Evolutionary conservation across 1,140 invertebrate genomes (phyloP).

Genomic region (Mya arenaria): DNA sequence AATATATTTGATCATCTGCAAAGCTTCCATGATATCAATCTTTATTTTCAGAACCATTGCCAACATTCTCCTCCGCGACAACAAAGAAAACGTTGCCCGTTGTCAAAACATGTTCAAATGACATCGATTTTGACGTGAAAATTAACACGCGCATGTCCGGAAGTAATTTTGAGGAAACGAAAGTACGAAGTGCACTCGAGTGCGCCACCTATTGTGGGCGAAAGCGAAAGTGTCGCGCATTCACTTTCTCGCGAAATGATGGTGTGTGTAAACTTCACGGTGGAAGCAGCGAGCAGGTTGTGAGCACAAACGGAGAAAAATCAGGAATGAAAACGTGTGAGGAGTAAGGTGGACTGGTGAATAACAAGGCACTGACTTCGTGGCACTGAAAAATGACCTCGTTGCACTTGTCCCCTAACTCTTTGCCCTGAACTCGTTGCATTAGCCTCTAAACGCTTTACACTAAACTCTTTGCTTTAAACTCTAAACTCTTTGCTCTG

Average conservation of each 20-base stretch:
- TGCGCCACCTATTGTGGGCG: neutral
- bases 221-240: neutral
- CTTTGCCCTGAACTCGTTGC: no score
- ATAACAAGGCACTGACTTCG: no score
- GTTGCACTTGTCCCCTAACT: no score
- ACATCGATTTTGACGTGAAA: neutral
- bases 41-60: neutral
- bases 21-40: neutral
- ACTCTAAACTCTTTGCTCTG: no score
- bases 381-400: no score
- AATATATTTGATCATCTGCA: neutral
- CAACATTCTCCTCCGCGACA: neutral
- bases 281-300: no score
- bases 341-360: no score
- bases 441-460: no score
- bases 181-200: neutral
- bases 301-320: no score
- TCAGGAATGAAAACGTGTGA: no score
- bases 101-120: neutral
- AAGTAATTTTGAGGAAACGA: neutral
- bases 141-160: neutral
- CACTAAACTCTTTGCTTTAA: no score
- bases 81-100: neutral
- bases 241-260: neutral
- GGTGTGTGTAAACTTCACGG: neutral